Percentiles rank a stretch among this genome's conserved stretches.
Evolutionary conservation across 2,888 invertebrate genomes (phyloP).

Genomic region (Chloroclystis v-ata): DNA sequence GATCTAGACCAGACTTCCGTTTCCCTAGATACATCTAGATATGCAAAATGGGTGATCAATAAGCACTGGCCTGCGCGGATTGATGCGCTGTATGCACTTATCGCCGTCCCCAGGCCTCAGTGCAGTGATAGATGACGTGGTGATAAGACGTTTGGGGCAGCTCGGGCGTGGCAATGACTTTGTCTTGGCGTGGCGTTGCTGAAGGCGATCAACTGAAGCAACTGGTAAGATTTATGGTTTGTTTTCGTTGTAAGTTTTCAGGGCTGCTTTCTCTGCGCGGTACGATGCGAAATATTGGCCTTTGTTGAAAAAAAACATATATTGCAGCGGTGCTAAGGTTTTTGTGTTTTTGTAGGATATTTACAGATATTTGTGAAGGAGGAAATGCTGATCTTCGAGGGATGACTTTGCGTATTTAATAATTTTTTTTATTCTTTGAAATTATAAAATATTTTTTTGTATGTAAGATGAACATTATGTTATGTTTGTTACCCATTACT

Average conservation of each 20-base stretch:
- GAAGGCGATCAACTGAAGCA: conserved; percentile 1
- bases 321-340: too few species aligned
- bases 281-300: background rate
- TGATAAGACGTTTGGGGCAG: conserved; percentile 13
- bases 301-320: background rate
- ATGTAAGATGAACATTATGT: too few species aligned
- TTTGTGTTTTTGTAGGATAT: too few species aligned
- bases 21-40: conserved; percentile 13
- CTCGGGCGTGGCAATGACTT: conserved; percentile 2
- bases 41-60: conserved; percentile 21
- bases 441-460: too few species aligned
- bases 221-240: conserved; percentile 13
- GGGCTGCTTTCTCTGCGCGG: background rate
- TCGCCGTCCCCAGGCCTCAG: conserved; percentile 5
- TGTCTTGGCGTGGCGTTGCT: background rate
- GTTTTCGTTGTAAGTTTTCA: background rate
- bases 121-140: conserved; percentile 24
- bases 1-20: conserved; percentile 19
- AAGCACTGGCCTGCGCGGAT: conserved; percentile 22
- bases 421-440: too few species aligned
- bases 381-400: too few species aligned
- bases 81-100: conserved; percentile 23
- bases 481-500: too few species aligned
- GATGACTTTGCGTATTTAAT: too few species aligned
- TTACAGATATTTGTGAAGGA: too few species aligned